Conservation (phyloP, 2,113 vertebrate genomes). For the Dipodomys merriami region DNA sequence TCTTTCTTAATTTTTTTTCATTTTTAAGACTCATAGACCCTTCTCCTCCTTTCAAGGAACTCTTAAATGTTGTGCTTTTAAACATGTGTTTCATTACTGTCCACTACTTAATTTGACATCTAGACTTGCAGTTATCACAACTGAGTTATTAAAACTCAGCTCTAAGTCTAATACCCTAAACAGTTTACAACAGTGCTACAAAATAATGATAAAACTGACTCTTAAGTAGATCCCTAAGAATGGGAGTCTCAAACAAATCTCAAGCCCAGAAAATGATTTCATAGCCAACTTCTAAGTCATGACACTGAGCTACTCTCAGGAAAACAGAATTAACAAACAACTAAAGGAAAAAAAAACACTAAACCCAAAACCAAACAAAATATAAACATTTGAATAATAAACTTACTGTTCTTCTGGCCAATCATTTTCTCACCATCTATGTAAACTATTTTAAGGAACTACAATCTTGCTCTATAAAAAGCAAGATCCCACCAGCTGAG, state of each 20-base stretch:
- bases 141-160: slow-evolving; percentile 13
- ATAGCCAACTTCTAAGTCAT: slow-evolving; percentile 34
- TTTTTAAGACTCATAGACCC: not conserved
- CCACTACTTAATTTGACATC: slow-evolving; percentile 5
- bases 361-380: slow-evolving; percentile 60
- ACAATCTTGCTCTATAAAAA: slow-evolving; percentile 76
- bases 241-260: not conserved
- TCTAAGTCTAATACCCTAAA: slow-evolving; percentile 25
- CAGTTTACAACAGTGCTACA: not conserved
- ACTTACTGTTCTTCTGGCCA: slow-evolving; percentile 45
- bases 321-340: slow-evolving; percentile 35
- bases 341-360: not conserved
- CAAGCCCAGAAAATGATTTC: slow-evolving; percentile 29
- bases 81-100: slow-evolving; percentile 2
- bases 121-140: slow-evolving; percentile 3
- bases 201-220: slow-evolving; percentile 27
- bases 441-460: slow-evolving; percentile 72
- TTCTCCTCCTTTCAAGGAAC: slow-evolving; percentile 41
- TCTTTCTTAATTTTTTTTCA: not conserved
- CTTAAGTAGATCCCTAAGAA: slow-evolving; percentile 45
- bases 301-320: slow-evolving; percentile 11
- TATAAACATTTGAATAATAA: slow-evolving; percentile 26
- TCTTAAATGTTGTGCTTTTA: slow-evolving; percentile 8
- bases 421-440: slow-evolving; percentile 58
- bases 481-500: slow-evolving; percentile 62